A percentile compares a stretch with the other conserved stretches of the same genome.
Conservation (phyloP, 2,797 vertebrate genomes). For the Lacerta agilis region DNA sequence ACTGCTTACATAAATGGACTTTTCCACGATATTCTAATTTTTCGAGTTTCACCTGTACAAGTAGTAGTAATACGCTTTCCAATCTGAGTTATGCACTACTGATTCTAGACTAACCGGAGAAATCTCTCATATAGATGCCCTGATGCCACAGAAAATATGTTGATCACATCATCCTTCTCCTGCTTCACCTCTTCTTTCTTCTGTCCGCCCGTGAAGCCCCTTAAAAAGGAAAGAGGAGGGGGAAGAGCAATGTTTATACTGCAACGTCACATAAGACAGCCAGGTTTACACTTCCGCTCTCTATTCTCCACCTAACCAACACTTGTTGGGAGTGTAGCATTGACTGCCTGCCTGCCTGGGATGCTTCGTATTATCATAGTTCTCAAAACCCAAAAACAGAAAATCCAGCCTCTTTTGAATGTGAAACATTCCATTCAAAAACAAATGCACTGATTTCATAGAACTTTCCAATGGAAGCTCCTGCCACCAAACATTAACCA, state of each 20-base stretch:
- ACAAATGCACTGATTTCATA: background rate
- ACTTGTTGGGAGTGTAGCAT: background rate
- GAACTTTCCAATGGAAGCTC: background rate
- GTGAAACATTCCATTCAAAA: background rate
- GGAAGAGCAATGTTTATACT: background rate
- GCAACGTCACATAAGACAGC: background rate
- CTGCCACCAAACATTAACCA: background rate
- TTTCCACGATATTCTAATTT: too few species aligned
- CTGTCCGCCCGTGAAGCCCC: conserved; percentile 91
- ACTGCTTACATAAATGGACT: too few species aligned
- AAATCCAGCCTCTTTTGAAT: background rate
- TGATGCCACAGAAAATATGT: conserved; percentile 98
- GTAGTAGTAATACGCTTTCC: background rate
- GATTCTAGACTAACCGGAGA: conserved; percentile 85
- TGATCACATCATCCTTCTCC: conserved; percentile 93
- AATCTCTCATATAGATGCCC: conserved; percentile 97
- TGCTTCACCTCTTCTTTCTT: conserved; percentile 90
- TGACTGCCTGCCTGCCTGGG: background rate
- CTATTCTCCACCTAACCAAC: background rate
- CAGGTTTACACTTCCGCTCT: background rate
- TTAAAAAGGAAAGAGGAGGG: conserved; percentile 64
- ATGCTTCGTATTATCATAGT: background rate
- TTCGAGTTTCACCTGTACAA: background rate
- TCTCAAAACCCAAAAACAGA: background rate
- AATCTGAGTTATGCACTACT: background rate